A percentile compares a stretch with the other conserved stretches of the same genome.
phyloP scores from a whole-genome alignment of 2,888 invertebrate species.

The Hipparchia semele region DNA sequence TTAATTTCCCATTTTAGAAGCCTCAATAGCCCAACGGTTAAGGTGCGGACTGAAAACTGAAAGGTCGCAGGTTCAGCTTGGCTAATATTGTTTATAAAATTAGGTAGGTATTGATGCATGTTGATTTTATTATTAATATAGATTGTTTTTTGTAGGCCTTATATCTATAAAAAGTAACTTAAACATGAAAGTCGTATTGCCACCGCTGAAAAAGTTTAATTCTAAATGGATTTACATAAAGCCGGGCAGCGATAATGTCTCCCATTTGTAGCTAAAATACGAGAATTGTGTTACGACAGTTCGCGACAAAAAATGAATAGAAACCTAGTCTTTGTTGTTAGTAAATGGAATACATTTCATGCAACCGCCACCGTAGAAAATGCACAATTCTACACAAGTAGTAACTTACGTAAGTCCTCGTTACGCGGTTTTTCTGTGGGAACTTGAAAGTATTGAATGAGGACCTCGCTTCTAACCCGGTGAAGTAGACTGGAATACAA shows the following conservation, averaged over 20 bases:
- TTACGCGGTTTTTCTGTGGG: slow-evolving; percentile 24
- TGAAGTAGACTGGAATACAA: slow-evolving; percentile 16
- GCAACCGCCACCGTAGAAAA: slow-evolving; percentile 45
- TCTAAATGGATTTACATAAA: slow-evolving; percentile 77
- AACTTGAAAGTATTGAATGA: slow-evolving; percentile 26
- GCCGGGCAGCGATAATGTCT: slow-evolving; percentile 76
- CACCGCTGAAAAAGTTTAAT: slow-evolving; percentile 51
- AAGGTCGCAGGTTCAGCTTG: too few species aligned
- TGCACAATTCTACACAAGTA: slow-evolving; percentile 26
- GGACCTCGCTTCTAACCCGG: slow-evolving; percentile 6
- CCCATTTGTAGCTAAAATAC: slow-evolving; percentile 74
- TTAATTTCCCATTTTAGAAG: too few species aligned
- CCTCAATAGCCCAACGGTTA: too few species aligned
- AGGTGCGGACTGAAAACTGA: too few species aligned
- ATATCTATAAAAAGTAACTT: neutral
- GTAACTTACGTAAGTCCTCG: slow-evolving; percentile 23
- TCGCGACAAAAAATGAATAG: slow-evolving; percentile 68
- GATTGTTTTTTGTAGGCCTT: neutral
- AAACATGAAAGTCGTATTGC: neutral
- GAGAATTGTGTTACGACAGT: slow-evolving; percentile 69
- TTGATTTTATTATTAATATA: too few species aligned
- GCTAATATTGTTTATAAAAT: too few species aligned
- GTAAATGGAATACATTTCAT: slow-evolving; percentile 69
- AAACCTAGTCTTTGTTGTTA: slow-evolving; percentile 37
- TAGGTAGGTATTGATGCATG: too few species aligned